Evolutionary conservation across 2,888 invertebrate genomes (phyloP).

Genomic region (Troglohyphantes excavatus): DNA sequence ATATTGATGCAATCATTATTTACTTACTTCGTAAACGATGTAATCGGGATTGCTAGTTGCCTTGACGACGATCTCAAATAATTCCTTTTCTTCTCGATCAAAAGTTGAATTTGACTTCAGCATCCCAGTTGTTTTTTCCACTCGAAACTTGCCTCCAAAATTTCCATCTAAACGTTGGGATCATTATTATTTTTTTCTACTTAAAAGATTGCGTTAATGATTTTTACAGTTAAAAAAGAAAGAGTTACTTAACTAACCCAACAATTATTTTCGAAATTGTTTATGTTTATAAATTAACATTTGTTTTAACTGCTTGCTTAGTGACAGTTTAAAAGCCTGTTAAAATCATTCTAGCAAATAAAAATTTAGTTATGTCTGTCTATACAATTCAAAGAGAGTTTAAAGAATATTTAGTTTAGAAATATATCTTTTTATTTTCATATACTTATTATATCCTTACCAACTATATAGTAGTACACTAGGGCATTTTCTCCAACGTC

Average conservation of each 20-base stretch:
- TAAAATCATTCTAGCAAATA: no score
- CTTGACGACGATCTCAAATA: constrained; percentile 89
- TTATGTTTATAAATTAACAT: no score
- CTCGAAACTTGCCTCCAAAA: constrained; percentile 88
- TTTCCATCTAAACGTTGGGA: constrained; percentile 85
- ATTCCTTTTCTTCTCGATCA: constrained; percentile 90
- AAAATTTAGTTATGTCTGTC: no score
- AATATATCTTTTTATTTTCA: no score
- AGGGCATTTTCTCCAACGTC: constrained; percentile 91
- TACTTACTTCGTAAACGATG: constrained; percentile 83
- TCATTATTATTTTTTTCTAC: neutral
- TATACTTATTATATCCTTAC: constrained; percentile 30
- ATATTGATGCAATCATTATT: neutral
- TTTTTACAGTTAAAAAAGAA: neutral
- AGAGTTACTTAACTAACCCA: neutral
- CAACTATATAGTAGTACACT: constrained; percentile 87
- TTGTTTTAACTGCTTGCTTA: no score
- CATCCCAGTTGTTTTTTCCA: constrained; percentile 91
- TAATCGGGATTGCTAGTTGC: constrained; percentile 92
- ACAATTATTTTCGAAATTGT: neutral
- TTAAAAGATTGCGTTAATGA: neutral
- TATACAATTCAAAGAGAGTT: no score
- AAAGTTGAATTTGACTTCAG: constrained; percentile 90
- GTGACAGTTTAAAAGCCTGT: no score
- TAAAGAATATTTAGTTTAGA: no score